phyloP scores from a whole-genome alignment of 2,113 vertebrate species.

The Pardalotus punctatus region DNA sequence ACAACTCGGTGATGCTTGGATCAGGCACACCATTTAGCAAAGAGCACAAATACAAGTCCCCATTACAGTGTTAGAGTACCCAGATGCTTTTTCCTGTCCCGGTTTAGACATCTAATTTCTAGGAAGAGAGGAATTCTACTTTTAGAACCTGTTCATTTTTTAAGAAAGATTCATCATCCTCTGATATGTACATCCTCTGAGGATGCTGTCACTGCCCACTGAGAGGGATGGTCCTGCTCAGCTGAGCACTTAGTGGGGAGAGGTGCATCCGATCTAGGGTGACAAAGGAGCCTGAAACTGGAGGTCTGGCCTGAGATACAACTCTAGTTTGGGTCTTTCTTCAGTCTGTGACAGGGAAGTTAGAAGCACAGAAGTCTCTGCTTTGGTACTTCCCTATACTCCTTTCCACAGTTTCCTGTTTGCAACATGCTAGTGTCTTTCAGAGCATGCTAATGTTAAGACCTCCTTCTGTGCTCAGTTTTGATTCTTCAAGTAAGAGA shows the following conservation, averaged over 20 bases:
- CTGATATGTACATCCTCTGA: neutral
- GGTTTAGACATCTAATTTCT: neutral
- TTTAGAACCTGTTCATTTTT: neutral
- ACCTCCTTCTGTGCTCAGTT: neutral
- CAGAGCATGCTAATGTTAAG: neutral
- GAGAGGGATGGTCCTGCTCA: neutral
- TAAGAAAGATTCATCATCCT: neutral
- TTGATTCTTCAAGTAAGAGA: neutral
- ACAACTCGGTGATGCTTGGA: accelerated
- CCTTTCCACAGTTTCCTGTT: neutral
- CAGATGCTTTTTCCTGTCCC: neutral
- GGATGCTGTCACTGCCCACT: neutral
- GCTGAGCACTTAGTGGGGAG: neutral
- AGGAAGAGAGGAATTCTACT: neutral
- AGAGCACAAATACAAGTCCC: too few species aligned
- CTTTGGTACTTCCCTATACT: neutral
- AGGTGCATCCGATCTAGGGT: neutral
- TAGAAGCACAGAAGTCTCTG: neutral
- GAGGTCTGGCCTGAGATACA: neutral
- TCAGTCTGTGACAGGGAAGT: neutral
- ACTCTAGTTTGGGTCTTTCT: neutral
- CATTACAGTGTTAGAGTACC: neutral
- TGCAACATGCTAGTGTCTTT: neutral
- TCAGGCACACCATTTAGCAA: neutral
- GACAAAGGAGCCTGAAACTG: neutral